Conservation (phyloP, 2,888 invertebrate species). For the Yponomeuta evonymella region DNA sequence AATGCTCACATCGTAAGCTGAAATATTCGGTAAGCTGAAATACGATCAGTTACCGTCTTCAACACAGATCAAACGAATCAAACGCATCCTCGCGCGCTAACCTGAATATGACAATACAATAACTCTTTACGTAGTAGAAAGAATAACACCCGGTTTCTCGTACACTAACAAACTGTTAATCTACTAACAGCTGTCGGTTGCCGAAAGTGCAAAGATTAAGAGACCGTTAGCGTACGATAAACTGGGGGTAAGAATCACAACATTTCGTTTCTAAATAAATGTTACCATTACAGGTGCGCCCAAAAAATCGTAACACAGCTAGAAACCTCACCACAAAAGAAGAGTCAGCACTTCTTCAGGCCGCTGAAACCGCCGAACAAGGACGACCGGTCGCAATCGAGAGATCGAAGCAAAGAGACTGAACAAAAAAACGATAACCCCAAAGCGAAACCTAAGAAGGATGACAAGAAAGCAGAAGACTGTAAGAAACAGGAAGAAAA, state of each 20-base stretch:
- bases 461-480: constrained; percentile 72
- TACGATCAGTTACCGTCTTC: not conserved
- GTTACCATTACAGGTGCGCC: constrained; percentile 77
- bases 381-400: constrained; percentile 57
- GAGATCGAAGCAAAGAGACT: constrained; percentile 77
- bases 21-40: no score
- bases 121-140: no score
- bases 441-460: constrained; percentile 65
- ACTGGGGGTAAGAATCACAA: not conserved
- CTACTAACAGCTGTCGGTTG: no score
- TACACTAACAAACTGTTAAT: no score
- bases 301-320: constrained; percentile 87
- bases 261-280: not conserved
- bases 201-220: not conserved
- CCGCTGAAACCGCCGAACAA: constrained; percentile 62
- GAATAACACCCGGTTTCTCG: no score
- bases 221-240: not conserved
- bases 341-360: constrained; percentile 65
- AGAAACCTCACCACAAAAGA: constrained; percentile 80
- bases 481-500: constrained; percentile 60
- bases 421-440: constrained; percentile 68
- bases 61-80: not conserved
- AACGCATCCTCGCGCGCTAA: not conserved
- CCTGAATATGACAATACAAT: not conserved
- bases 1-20: no score